Evolutionary conservation across 2,113 vertebrate genomes (phyloP).

Genomic region (Tragelaphus imberbis): DNA sequence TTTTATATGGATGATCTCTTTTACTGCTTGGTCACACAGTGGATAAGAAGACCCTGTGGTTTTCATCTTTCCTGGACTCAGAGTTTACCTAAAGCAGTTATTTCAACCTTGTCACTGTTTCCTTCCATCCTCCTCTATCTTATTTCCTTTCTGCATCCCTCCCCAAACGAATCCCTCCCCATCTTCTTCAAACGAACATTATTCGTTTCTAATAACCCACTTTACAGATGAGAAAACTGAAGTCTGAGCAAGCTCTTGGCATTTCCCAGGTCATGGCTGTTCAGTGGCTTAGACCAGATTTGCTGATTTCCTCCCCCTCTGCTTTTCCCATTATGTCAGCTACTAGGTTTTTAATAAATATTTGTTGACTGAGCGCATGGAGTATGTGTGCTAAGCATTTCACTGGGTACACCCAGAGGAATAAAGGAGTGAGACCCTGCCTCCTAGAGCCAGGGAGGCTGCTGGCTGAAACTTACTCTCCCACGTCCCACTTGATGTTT

Average conservation of each 20-base stretch:
- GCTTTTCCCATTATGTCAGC: not conserved
- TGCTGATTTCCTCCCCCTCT: not conserved
- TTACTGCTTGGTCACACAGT: no score
- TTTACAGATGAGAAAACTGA: not conserved
- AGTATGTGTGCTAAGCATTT: not conserved
- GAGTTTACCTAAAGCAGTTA: not conserved
- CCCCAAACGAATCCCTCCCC: not conserved
- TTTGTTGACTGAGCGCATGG: not conserved
- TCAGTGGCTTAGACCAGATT: not conserved
- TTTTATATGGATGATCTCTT: not conserved
- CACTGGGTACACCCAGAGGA: not conserved
- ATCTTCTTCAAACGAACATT: not conserved
- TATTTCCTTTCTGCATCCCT: not conserved
- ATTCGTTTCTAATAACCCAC: not conserved
- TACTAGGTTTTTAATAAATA: not conserved
- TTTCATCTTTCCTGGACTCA: not conserved
- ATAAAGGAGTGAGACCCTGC: no score
- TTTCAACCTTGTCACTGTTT: not conserved
- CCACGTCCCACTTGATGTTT: fast-evolving
- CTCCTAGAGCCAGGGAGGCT: not conserved
- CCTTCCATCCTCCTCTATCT: not conserved
- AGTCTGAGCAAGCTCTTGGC: fast-evolving
- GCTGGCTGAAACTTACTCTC: fast-evolving
- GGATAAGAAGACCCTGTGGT: not conserved
- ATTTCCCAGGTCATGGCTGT: no score